phyloP scores from a whole-genome alignment of 1,140 invertebrate species.

The Drosophila sucinea region DNA sequence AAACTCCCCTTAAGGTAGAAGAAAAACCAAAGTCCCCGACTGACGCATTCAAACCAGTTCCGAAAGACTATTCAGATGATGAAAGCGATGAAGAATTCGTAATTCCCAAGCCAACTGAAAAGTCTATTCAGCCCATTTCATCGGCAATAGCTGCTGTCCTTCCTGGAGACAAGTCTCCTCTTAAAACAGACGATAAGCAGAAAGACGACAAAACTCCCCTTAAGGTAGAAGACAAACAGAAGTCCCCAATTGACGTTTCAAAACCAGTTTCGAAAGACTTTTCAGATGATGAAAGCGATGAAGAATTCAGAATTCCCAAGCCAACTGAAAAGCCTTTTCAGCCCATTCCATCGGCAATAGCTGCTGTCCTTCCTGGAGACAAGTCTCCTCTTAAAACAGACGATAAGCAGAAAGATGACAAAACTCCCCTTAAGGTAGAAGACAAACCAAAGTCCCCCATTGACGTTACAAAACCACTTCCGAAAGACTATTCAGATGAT shows the following conservation, averaged over 20 bases:
- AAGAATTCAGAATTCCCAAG: constrained; percentile 14
- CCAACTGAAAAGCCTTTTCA: constrained; percentile 8
- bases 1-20: too few species aligned
- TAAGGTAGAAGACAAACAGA: constrained; percentile 15
- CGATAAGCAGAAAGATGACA: constrained; percentile 13
- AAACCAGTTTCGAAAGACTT: constrained; percentile 12
- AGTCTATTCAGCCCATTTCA: too few species aligned
- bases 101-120: too few species aligned
- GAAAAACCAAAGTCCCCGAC: too few species aligned
- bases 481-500: constrained; percentile 6
- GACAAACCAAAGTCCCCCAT: constrained; percentile 18
- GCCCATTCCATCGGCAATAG: background rate
- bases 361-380: background rate
- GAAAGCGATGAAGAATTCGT: too few species aligned
- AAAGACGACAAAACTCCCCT: too few species aligned
- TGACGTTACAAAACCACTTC: background rate
- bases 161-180: too few species aligned
- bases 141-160: too few species aligned
- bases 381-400: constrained; percentile 15
- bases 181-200: too few species aligned
- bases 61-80: too few species aligned
- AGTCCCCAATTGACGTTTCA: constrained; percentile 8
- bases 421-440: background rate
- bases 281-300: constrained; percentile 25
- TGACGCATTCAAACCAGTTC: too few species aligned